Conservation (phyloP, 2,113 vertebrate species). For the Agapornis roseicollis region DNA sequence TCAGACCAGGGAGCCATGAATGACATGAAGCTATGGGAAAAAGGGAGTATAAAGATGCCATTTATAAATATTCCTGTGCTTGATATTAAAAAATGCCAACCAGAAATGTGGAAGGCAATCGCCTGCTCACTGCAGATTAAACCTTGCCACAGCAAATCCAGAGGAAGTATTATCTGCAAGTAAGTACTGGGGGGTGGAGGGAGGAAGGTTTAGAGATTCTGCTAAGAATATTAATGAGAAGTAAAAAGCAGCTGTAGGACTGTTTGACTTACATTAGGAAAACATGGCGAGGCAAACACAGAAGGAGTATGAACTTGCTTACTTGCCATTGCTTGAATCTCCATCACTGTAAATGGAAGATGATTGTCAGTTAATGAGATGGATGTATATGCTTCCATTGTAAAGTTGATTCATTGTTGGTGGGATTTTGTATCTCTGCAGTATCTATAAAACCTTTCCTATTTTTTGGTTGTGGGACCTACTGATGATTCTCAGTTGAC, state of each 20-base stretch:
- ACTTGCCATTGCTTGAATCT: not conserved
- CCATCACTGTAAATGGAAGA: not conserved
- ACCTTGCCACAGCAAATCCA: constrained; percentile 95
- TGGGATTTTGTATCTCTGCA: rapidly evolving
- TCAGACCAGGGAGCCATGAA: constrained; percentile 98
- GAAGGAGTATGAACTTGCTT: not conserved
- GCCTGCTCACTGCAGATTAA: constrained; percentile 97
- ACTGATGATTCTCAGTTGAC: not conserved
- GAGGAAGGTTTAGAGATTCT: not conserved
- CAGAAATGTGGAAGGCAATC: constrained; percentile 96
- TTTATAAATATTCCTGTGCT: constrained; percentile 97
- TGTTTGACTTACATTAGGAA: not conserved
- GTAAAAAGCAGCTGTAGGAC: not conserved
- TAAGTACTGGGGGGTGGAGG: constrained; percentile 63
- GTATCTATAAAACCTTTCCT: not conserved
- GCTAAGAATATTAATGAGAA: not conserved
- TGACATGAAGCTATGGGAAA: constrained; percentile 98
- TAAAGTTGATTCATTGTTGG: not conserved
- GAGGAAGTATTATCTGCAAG: constrained; percentile 97
- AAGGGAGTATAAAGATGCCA: constrained; percentile 97
- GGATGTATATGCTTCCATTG: not conserved
- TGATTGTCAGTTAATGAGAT: not conserved
- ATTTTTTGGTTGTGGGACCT: not conserved
- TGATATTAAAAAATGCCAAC: constrained; percentile 93
- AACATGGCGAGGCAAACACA: not conserved